Conservation (phyloP, 2,888 invertebrate genomes). For the Lamproptera curius region DNA sequence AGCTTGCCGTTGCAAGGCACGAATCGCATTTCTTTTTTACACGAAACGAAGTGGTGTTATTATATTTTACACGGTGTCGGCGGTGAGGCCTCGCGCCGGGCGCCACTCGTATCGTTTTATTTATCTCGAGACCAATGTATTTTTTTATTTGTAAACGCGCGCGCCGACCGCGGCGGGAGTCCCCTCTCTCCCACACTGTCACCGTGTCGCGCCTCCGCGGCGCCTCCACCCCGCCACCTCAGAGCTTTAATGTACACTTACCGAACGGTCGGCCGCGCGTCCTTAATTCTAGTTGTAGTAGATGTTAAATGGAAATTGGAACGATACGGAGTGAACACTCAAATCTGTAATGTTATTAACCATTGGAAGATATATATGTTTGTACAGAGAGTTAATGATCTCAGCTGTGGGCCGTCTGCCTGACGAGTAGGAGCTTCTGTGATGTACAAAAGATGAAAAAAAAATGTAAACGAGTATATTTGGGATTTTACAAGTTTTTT, state of each 20-base stretch:
- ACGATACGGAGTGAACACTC: conserved; percentile 53
- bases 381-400: conserved; percentile 72
- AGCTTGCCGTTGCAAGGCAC: conserved; percentile 31
- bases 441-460: conserved; percentile 70
- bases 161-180: conserved; percentile 39
- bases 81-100: conserved; percentile 41
- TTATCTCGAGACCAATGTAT: conserved; percentile 72
- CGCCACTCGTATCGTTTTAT: conserved; percentile 68
- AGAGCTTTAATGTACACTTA: conserved; percentile 58
- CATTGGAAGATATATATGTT: conserved; percentile 71
- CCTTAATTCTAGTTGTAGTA: conserved; percentile 69
- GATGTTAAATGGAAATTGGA: conserved; percentile 52
- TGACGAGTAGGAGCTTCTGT: conserved; percentile 61
- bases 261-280: conserved; percentile 35
- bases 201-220: conserved; percentile 18
- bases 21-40: conserved; percentile 55
- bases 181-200: conserved; percentile 12
- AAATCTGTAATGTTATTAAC: conserved; percentile 56
- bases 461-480: conserved; percentile 60
- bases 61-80: conserved; percentile 45
- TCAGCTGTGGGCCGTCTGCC: conserved; percentile 63
- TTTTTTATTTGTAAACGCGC: conserved; percentile 53
- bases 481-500: conserved; percentile 77
- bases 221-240: conserved; percentile 38
- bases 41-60: conserved; percentile 52